A percentile compares a stretch with the other conserved stretches of the same genome.
phyloP scores from a whole-genome alignment of 2,888 invertebrate genomes.

The Biston betularia region DNA sequence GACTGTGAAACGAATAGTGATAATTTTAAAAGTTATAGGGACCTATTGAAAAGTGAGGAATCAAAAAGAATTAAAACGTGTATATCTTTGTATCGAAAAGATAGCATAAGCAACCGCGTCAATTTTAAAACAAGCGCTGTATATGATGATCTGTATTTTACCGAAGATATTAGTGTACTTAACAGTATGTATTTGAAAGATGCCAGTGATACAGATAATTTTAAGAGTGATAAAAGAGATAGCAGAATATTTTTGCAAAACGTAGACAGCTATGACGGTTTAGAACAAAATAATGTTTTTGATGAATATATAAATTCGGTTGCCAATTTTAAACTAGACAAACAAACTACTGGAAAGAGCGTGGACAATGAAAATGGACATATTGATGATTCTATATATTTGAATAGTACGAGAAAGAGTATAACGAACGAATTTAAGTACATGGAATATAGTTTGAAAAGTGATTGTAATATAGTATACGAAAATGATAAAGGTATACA shows the following conservation, averaged over 20 bases:
- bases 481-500: conserved; percentile 53
- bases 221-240: conserved; percentile 30
- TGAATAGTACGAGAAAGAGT: conserved; percentile 8
- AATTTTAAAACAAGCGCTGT: conserved; percentile 47
- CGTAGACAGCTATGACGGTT: conserved; percentile 24
- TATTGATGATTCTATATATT: conserved; percentile 10
- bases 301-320: conserved; percentile 10
- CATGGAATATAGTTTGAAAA: conserved; percentile 37
- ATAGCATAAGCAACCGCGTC: conserved; percentile 47
- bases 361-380: conserved; percentile 5
- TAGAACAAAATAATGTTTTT: conserved; percentile 20
- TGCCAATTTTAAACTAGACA: conserved; percentile 24
- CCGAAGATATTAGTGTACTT: conserved; percentile 30
- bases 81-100: conserved; percentile 1
- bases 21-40: conserved; percentile 13
- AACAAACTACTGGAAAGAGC: conserved; percentile 16
- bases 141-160: conserved; percentile 30
- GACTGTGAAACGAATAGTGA: conserved; percentile 5
- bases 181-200: conserved; percentile 33
- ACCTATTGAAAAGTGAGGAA: conserved; percentile 7
- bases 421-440: conserved; percentile 35
- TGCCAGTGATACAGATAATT: conserved; percentile 26
- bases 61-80: conserved; percentile 1
- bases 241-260: conserved; percentile 36
- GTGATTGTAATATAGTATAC: conserved; percentile 42